Percentiles rank a stretch among this genome's conserved stretches.
Conservation (phyloP, 2,888 invertebrate genomes). For the Drosophila aldrichi region DNA sequence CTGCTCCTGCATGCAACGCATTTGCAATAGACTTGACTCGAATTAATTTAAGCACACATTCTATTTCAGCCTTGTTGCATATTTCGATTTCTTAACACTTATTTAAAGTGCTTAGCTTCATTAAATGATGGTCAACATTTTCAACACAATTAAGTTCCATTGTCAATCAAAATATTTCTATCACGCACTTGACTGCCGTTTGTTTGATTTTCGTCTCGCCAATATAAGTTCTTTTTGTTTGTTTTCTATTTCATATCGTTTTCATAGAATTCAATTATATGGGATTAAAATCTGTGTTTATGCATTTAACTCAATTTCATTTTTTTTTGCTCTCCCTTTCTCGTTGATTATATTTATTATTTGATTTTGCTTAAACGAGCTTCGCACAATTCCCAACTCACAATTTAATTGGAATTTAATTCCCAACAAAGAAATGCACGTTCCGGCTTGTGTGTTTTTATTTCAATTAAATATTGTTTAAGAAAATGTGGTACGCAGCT, state of each 20-base stretch:
- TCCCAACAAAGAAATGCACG: constrained; percentile 15
- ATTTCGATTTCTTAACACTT: not conserved
- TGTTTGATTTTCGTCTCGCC: constrained; percentile 20
- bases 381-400: constrained; percentile 31
- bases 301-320: not conserved
- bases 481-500: not conserved
- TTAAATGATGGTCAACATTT: not conserved
- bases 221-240: constrained; percentile 21
- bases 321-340: not conserved
- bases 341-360: constrained; percentile 23
- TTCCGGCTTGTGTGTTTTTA: not conserved
- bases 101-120: constrained; percentile 11
- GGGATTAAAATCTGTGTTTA: constrained; percentile 47
- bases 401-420: constrained; percentile 64
- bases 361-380: constrained; percentile 35
- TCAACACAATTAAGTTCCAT: not conserved
- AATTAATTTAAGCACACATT: constrained; percentile 13
- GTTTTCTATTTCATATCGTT: constrained; percentile 12
- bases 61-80: constrained; percentile 1
- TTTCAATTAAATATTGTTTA: constrained; percentile 13
- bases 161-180: constrained; percentile 12
- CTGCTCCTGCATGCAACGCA: constrained; percentile 15
- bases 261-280: constrained; percentile 56
- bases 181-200: constrained; percentile 31
- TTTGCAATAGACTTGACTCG: constrained; percentile 29